A percentile compares a stretch with the other conserved stretches of the same genome.
Conservation (phyloP, 2,113 vertebrate genomes). For the Chelonoidis abingdonii region DNA sequence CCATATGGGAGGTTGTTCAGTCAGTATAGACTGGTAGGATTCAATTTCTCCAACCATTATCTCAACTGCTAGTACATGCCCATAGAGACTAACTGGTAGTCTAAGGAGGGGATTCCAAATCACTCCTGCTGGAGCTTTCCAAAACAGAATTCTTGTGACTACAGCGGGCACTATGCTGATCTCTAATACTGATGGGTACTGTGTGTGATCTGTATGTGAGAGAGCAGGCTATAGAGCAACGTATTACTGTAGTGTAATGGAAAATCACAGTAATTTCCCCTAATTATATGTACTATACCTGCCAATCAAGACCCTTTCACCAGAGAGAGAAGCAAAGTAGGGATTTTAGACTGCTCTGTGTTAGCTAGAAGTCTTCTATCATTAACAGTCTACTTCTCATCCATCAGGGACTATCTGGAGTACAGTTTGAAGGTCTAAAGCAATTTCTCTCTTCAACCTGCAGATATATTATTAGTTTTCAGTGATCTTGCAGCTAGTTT, state of each 20-base stretch:
- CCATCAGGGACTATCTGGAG: not conserved
- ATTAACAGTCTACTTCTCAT: not conserved
- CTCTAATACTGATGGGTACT: not conserved
- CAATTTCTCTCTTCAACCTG: not conserved
- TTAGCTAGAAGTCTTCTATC: too few species aligned
- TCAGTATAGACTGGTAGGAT: too few species aligned
- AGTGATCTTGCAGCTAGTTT: not conserved
- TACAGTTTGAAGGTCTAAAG: not conserved
- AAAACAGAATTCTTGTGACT: not conserved
- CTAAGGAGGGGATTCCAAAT: accelerated
- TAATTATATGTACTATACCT: conserved; percentile 23
- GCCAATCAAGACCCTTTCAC: not conserved
- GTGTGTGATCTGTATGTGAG: not conserved
- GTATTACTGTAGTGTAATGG: not conserved
- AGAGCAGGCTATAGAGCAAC: not conserved
- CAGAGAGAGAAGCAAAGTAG: not conserved
- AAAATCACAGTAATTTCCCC: not conserved
- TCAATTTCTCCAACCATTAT: not conserved
- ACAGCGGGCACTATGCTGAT: not conserved
- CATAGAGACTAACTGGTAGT: not conserved
- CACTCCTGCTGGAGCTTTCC: too few species aligned
- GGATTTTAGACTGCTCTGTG: not conserved
- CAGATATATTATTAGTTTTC: not conserved
- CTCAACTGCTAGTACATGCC: not conserved
- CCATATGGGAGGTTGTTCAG: not conserved